Evolutionary conservation across 1,140 invertebrate genomes (phyloP).

Genomic region (Diachasmimorpha longicaudata): DNA sequence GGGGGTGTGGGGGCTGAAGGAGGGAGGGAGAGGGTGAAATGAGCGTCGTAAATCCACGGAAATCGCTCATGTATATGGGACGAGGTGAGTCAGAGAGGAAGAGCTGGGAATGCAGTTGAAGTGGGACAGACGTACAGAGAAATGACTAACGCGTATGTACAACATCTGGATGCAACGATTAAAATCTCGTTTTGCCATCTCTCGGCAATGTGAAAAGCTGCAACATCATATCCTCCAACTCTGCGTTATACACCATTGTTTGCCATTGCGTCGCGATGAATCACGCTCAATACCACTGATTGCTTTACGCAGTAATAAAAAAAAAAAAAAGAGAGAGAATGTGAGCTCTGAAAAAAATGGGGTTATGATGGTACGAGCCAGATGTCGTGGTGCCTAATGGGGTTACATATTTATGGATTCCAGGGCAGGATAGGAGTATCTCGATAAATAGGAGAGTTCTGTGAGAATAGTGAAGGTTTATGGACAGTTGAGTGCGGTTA

Average conservation of each 20-base stretch:
- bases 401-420: background rate
- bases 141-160: constrained; percentile 21
- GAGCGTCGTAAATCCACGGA: constrained; percentile 14
- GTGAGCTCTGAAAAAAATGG: background rate
- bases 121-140: background rate
- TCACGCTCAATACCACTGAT: constrained; percentile 15
- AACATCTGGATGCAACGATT: constrained; percentile 23
- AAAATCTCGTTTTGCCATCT: constrained; percentile 24
- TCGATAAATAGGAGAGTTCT: background rate
- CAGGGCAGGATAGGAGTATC: background rate
- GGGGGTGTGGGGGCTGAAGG: background rate
- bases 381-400: background rate
- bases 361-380: background rate
- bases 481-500: too few species aligned
- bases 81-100: background rate
- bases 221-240: constrained; percentile 15
- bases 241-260: background rate
- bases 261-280: constrained; percentile 15
- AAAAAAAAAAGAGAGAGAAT: background rate
- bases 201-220: constrained; percentile 6
- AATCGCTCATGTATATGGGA: constrained; percentile 17
- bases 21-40: background rate
- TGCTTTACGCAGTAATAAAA: constrained; percentile 16
- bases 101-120: background rate
- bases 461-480: too few species aligned